Percentiles rank a stretch among this genome's conserved stretches.
Conservation (phyloP, 64 coral and sea anemone genomes). For the Porites australiensis region DNA sequence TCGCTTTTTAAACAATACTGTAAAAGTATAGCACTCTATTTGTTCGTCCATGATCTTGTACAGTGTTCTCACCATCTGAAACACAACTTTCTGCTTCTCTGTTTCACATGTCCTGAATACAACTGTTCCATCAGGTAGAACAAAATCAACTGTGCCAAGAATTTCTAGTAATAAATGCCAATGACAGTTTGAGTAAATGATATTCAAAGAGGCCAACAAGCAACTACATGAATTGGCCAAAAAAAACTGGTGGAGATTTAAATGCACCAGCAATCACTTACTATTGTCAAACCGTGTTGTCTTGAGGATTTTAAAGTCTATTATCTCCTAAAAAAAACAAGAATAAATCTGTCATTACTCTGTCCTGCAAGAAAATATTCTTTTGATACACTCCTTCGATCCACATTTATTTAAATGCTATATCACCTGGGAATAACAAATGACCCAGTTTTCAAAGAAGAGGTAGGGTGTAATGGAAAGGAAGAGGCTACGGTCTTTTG, state of each 20-base stretch:
- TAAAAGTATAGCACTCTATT: neutral
- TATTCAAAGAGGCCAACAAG: too few relatives aligned
- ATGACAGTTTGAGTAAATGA: neutral
- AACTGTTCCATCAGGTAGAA: constrained; percentile 87
- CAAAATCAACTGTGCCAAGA: constrained; percentile 87
- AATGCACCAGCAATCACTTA: constrained; percentile 19
- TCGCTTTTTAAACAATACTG: too few relatives aligned
- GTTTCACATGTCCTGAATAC: constrained; percentile 94
- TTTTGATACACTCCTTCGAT: too few relatives aligned
- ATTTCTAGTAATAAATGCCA: constrained; percentile 43
- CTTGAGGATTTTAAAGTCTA: constrained; percentile 95
- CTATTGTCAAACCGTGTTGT: constrained; percentile 86
- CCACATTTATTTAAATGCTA: too few relatives aligned
- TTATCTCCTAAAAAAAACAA: constrained; percentile 84
- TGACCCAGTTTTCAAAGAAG: too few relatives aligned
- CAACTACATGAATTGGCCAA: too few relatives aligned
- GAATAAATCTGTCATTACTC: neutral
- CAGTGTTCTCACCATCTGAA: constrained; percentile 90
- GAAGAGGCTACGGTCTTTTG: too few relatives aligned
- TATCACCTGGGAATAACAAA: too few relatives aligned
- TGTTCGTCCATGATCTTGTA: neutral
- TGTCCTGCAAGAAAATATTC: too few relatives aligned
- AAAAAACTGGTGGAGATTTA: neutral
- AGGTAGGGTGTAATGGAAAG: too few relatives aligned
- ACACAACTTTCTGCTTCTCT: constrained; percentile 91